phyloP scores from a whole-genome alignment of 30 jellyfish, hydroid and myxozoan genomes.

The Pelagia noctiluca region DNA sequence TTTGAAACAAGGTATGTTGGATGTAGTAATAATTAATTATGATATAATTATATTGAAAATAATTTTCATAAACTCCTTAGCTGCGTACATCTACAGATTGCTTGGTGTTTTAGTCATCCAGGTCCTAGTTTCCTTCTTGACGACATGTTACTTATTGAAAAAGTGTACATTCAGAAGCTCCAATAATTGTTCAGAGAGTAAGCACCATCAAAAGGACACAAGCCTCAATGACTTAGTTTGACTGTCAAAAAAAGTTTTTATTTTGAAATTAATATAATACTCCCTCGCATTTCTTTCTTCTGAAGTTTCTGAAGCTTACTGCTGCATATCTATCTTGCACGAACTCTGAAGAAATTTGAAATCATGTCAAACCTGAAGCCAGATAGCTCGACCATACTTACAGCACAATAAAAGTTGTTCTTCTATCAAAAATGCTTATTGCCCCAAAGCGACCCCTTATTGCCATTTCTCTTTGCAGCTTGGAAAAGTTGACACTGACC shows the following conservation, averaged over 20 bases:
- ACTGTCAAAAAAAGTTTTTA: not conserved
- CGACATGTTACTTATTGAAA: too few relatives aligned
- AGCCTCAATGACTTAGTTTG: not conserved
- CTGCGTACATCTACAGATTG: too few relatives aligned
- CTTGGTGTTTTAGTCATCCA: too few relatives aligned
- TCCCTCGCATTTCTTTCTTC: not conserved
- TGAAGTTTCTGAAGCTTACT: not conserved
- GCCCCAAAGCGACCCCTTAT: not conserved
- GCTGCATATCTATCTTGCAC: not conserved
- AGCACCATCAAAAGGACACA: conserved; percentile 2
- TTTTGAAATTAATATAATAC: too few relatives aligned
- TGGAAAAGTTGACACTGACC: conserved; percentile 6
- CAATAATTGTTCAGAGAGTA: too few relatives aligned
- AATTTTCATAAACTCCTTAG: too few relatives aligned
- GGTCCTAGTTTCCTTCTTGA: too few relatives aligned
- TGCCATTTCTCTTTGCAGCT: conserved; percentile 1
- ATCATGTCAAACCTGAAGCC: not conserved
- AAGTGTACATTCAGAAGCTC: too few relatives aligned
- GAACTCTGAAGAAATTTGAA: not conserved
- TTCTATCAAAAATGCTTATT: too few relatives aligned
- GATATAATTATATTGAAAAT: too few relatives aligned
- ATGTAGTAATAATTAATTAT: too few relatives aligned
- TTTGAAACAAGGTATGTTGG: not conserved
- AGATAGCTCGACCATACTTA: not conserved
- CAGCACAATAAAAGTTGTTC: not conserved